phyloP scores from a whole-genome alignment of 2,797 vertebrate genomes.

The Muscicapa comitata region DNA sequence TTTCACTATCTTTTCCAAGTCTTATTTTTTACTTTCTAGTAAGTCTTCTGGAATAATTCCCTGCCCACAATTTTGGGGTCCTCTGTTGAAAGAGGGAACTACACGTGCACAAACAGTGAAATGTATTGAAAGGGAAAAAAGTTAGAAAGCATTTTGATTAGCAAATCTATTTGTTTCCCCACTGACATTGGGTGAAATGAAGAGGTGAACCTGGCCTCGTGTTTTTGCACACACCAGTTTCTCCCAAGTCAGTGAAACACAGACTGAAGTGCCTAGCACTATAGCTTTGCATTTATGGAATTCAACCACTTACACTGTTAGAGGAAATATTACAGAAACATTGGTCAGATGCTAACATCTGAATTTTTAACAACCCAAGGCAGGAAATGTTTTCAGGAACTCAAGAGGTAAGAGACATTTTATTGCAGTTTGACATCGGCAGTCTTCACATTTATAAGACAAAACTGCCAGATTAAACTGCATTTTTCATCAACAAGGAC shows the following conservation, averaged over 20 bases:
- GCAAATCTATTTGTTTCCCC: not conserved
- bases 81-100: not conserved
- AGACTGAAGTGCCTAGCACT: not conserved
- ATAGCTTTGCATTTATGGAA: not conserved
- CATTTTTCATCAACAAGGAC: not conserved
- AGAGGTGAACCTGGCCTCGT: accelerated
- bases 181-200: not conserved
- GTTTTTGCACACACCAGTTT: not conserved
- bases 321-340: not conserved
- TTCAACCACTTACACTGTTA: accelerated
- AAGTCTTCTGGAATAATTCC: not conserved
- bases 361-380: not conserved
- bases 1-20: not conserved
- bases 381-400: not conserved
- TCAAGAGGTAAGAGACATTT: not conserved
- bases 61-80: not conserved
- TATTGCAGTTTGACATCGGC: not conserved
- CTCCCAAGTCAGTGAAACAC: not conserved
- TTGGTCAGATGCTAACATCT: not conserved
- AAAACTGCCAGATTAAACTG: not conserved
- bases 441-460: not conserved
- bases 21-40: not conserved
- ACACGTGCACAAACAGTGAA: not conserved
- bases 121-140: not conserved
- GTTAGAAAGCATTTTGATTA: not conserved